Base-by-base conservation (phyloP, 2,797 vertebrate species). In the Phoeniculus purpureus region DNA sequence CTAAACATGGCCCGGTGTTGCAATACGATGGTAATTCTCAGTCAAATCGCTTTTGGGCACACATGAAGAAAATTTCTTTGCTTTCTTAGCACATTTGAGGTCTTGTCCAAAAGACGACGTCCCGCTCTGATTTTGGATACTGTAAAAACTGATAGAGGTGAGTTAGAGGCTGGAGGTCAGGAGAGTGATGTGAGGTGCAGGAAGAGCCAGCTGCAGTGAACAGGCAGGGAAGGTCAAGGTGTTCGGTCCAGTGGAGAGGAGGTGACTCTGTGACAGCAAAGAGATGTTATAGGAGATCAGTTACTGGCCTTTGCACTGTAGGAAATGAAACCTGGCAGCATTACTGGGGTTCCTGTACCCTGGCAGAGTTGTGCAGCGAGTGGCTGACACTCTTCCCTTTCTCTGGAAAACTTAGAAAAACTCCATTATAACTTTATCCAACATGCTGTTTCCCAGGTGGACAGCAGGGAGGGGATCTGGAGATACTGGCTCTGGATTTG, bases 101-200 rank as follows among this genome's bases (percentile, higher is more conserved):
- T 37, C 52, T 73, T 21, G 8, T 14, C 15, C 12, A 4, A n/a
- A 81, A 10, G 21, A 6, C 7, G 0, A 0, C 9, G 4, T 31
- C 62, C 65, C 13, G 0, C n/a, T 55, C 22, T 4, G 60, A 45
- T 9, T 12, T 26, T 6, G 0, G 26, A 43, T 2, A 0, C 4
- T 56, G 22, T 16, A 20, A n/a, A 7, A 54, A 64, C 51, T 12
- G n/a, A 12, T n/a, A n/a, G 51, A 7, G 61, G 8, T 1, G 7
- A 45, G n/a, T 2, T 4, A 1, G 29, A 66, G 70, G 31, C 37
- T 75, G 70, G 31, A 20, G 58, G 61, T 31, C 22, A 45, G 62
- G 18, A 23, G 22, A 2, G 22, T 0, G 17, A 1, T 21, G n/a
- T 1, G 9, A 19, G 4, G 47, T 1, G 29, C 29, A 34, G 78